These are phyloP conservation scores for Malthinus flaveolus DNA, from an alignment of 2,888 invertebrate species.

Conservation along the genomic window DNA sequence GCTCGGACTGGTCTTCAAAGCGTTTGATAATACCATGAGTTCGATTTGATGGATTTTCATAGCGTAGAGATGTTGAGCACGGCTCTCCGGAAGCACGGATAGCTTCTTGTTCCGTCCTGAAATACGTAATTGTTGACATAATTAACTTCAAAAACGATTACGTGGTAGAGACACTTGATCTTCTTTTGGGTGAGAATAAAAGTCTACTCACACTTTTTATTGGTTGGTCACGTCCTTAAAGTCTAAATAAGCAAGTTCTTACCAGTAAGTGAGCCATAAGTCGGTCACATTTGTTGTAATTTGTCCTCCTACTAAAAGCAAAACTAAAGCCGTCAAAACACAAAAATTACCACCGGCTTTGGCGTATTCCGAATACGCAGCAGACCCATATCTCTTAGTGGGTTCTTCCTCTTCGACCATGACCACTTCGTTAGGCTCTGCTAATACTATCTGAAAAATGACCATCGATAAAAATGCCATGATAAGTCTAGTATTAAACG, in stretches of 20 bases:
- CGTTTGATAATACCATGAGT: not conserved
- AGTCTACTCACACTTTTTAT: too few species aligned
- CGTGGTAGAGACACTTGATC: too few species aligned
- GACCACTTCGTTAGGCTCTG: constrained; percentile 31
- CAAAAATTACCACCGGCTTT: constrained; percentile 31
- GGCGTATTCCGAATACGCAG: constrained; percentile 29
- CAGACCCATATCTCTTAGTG: constrained; percentile 18
- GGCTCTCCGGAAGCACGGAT: not conserved
- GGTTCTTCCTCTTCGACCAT: constrained; percentile 37
- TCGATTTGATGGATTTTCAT: not conserved
- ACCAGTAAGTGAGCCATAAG: constrained; percentile 37
- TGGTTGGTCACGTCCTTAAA: too few species aligned
- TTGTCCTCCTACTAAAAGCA: constrained; percentile 28
- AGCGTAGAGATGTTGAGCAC: not conserved
- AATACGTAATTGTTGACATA: too few species aligned
- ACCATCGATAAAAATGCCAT: not conserved
- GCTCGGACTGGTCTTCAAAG: not conserved
- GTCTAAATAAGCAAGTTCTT: not conserved
- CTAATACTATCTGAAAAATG: constrained; percentile 5
- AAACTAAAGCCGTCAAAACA: constrained; percentile 19
- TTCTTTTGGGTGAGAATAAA: too few species aligned
- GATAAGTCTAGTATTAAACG: not conserved
- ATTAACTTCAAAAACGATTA: too few species aligned
- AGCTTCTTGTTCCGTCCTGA: constrained; percentile 20
- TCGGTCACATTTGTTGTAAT: constrained; percentile 29